Evolutionary conservation across 2,113 vertebrate genomes (phyloP).

Genomic region (Tachycineta bicolor): DNA sequence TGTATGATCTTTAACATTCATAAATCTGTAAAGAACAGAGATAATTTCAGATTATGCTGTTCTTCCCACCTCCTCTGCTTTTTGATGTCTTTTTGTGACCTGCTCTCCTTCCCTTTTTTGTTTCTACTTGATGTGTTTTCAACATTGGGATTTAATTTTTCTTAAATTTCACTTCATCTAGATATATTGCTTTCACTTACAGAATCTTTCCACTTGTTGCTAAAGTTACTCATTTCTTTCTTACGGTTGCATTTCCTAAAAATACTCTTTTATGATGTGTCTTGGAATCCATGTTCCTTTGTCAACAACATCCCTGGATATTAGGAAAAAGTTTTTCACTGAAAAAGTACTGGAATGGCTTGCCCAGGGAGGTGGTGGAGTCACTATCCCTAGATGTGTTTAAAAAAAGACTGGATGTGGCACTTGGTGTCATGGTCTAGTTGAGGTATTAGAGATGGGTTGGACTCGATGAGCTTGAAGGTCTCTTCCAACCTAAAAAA

Average conservation of each 20-base stretch:
- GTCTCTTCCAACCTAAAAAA: too few relatives aligned
- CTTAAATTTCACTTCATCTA: neutral
- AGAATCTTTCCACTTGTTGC: neutral
- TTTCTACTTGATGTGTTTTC: conserved; percentile 2
- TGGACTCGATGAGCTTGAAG: too few relatives aligned
- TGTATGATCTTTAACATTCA: neutral
- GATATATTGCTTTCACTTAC: neutral
- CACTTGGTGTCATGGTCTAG: too few relatives aligned
- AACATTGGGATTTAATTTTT: neutral
- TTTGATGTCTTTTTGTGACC: conserved; percentile 3
- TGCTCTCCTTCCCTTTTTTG: neutral
- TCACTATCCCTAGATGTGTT: too few relatives aligned
- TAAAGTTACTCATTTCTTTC: neutral
- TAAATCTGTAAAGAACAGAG: conserved; percentile 14
- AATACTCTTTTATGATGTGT: neutral
- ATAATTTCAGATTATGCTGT: conserved; percentile 10
- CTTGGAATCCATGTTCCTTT: neutral
- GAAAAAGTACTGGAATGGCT: too few relatives aligned
- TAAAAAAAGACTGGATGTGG: too few relatives aligned
- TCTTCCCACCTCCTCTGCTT: neutral
- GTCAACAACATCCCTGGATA: neutral
- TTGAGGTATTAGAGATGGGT: too few relatives aligned
- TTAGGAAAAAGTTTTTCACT: too few relatives aligned
- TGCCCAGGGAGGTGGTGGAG: too few relatives aligned
- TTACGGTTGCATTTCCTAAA: neutral